Conservation (phyloP, 1,140 invertebrate species). For the Calosoma granatense region DNA sequence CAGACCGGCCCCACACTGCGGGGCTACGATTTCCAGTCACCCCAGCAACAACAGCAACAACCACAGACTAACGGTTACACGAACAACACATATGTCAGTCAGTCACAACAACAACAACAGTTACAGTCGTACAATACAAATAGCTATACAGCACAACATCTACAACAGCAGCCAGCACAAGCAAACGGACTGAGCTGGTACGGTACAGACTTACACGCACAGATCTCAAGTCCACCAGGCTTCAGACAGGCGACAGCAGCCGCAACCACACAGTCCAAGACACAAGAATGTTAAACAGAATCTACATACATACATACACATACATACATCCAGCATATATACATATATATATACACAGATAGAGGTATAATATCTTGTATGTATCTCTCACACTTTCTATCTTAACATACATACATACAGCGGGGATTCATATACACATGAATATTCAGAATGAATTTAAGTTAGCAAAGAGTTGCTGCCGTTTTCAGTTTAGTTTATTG, state of each 20-base stretch:
- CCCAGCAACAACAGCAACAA: background rate
- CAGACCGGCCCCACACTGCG: conserved; percentile 23
- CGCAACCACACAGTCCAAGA: conserved; percentile 27
- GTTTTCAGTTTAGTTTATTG: too few species aligned
- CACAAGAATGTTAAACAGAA: background rate
- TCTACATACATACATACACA: too few species aligned
- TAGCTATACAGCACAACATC: conserved; percentile 22
- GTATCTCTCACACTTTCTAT: too few species aligned
- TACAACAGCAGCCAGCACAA: conserved; percentile 20
- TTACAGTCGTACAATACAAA: conserved; percentile 10
- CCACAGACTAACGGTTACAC: conserved; percentile 15
- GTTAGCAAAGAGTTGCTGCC: too few species aligned
- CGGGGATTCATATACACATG: too few species aligned
- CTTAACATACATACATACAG: too few species aligned
- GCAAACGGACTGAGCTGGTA: conserved; percentile 26
- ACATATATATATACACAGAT: too few species aligned
- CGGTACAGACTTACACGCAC: conserved; percentile 26
- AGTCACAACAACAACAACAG: conserved; percentile 25
- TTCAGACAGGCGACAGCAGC: conserved; percentile 28
- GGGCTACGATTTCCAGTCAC: conserved; percentile 23
- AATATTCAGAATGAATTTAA: too few species aligned
- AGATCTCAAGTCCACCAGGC: conserved; percentile 33
- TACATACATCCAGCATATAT: too few species aligned
- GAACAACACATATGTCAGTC: conserved; percentile 25
- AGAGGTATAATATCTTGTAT: too few species aligned